These are phyloP conservation scores for Xiphorhynchus elegans DNA, from an alignment of 2,113 vertebrate genomes.

Conservation along the genomic window DNA sequence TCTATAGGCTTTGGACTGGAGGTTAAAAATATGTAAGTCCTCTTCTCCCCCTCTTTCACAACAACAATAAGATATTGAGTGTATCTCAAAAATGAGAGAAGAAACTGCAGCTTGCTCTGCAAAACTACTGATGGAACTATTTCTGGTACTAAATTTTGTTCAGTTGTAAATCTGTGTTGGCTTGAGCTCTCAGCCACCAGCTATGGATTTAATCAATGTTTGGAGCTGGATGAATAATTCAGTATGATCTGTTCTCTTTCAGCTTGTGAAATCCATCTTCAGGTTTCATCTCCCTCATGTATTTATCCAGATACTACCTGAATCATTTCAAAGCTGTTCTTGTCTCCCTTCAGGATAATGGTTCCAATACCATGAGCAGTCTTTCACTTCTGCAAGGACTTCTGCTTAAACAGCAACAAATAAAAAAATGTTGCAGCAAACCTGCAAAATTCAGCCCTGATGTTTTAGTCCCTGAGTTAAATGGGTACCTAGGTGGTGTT, in stretches of 20 bases:
- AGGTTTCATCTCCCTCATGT: slow-evolving; percentile 21
- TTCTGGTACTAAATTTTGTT: slow-evolving; percentile 48
- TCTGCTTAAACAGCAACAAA: neutral
- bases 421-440: neutral
- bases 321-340: neutral
- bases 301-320: slow-evolving; percentile 11
- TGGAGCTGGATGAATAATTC: slow-evolving; percentile 53
- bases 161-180: slow-evolving; percentile 41
- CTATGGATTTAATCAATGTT: slow-evolving; percentile 56
- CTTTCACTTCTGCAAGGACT: neutral
- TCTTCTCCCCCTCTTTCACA: neutral
- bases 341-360: neutral
- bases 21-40: neutral
- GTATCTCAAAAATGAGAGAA: neutral
- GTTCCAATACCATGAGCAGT: neutral
- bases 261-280: slow-evolving; percentile 39
- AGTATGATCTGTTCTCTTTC: slow-evolving; percentile 38
- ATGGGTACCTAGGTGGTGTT: neutral
- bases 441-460: neutral
- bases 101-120: neutral
- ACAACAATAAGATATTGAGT: neutral
- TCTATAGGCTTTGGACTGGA: neutral
- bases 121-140: slow-evolving; percentile 6
- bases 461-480: neutral
- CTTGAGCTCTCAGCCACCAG: slow-evolving; percentile 37